Percentiles rank a stretch among this genome's conserved stretches.
Conservation (phyloP, 1,140 invertebrate genomes). For the Pseudobourletiella spinata region DNA sequence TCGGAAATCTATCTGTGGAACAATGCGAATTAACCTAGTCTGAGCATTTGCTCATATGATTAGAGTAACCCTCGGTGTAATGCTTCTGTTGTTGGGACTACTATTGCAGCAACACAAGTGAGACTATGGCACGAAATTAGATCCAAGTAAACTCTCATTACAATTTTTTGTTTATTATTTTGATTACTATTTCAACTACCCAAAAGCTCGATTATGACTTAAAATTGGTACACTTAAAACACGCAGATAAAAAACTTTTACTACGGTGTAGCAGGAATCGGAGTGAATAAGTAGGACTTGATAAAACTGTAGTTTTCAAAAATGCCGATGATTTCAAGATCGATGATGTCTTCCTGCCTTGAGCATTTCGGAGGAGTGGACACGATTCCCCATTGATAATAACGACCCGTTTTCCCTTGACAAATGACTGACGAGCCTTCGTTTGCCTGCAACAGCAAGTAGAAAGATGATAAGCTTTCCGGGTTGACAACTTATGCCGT, state of each 20-base stretch:
- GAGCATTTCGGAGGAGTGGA: neutral
- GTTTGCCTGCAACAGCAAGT: conserved; percentile 11
- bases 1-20: no score
- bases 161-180: neutral
- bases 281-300: conserved; percentile 4
- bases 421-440: conserved; percentile 18
- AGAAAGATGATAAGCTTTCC: neutral
- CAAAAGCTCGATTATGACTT: neutral
- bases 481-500: no score
- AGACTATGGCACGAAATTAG: neutral
- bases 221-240: neutral
- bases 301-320: conserved; percentile 10
- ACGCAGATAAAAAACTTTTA: no score
- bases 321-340: neutral
- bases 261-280: neutral
- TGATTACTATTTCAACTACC: neutral
- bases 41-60: no score
- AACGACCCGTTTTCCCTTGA: conserved; percentile 3
- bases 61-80: no score
- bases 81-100: no score
- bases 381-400: conserved; percentile 15
- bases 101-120: no score
- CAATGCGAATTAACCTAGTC: no score
- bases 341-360: neutral
- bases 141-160: neutral